These are phyloP conservation scores for Sialis lutaria DNA, from an alignment of 2,888 invertebrate species.

Conservation along the genomic window DNA sequence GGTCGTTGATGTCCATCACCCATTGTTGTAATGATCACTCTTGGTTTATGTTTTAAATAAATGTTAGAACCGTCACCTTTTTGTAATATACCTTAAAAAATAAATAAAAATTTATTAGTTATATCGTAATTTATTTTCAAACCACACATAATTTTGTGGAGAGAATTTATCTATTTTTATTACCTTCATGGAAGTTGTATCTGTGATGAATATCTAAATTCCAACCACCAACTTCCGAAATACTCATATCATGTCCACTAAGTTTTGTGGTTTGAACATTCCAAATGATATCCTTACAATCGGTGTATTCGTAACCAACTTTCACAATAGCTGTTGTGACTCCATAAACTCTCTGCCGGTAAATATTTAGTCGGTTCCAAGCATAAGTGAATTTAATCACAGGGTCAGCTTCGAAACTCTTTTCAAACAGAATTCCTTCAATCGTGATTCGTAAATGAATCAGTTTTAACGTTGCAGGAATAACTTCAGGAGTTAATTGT, in stretches of 20 bases:
- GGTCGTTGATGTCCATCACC: constrained; percentile 83
- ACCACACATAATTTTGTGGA: too few species aligned
- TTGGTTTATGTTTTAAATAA: constrained; percentile 81
- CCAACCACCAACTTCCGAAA: constrained; percentile 95
- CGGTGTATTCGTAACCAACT: constrained; percentile 91
- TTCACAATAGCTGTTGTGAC: constrained; percentile 87
- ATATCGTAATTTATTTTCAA: too few species aligned
- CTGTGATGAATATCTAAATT: constrained; percentile 95
- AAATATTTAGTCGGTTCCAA: constrained; percentile 94
- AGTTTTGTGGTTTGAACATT: constrained; percentile 88
- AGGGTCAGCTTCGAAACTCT: constrained; percentile 89
- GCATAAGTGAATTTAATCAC: constrained; percentile 93
- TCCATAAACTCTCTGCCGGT: constrained; percentile 90
- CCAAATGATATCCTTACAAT: constrained; percentile 89
- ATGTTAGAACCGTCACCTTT: constrained; percentile 95
- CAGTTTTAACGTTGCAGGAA: constrained; percentile 64
- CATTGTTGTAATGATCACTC: constrained; percentile 79
- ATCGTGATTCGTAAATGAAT: constrained; percentile 86
- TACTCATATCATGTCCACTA: constrained; percentile 92
- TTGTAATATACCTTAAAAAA: constrained; percentile 66
- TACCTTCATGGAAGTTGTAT: constrained; percentile 94
- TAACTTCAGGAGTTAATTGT: constrained; percentile 71
- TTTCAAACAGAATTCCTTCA: constrained; percentile 86
- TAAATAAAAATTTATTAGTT: too few species aligned
- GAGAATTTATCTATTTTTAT: not conserved